Conservation (phyloP, 2,113 vertebrate genomes). For the Gasterosteus nipponicus region DNA sequence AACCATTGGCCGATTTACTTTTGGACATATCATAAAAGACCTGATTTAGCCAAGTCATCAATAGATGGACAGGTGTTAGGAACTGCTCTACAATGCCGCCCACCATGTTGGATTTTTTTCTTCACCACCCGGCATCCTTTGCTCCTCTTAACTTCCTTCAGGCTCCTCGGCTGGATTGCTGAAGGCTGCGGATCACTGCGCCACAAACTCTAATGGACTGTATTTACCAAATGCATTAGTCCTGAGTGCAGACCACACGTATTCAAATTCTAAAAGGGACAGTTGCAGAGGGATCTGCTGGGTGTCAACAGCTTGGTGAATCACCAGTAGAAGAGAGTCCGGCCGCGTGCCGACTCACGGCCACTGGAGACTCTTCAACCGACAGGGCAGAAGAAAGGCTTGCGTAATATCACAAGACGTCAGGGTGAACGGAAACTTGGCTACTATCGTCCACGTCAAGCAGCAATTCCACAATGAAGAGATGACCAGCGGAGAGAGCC, state of each 20-base stretch:
- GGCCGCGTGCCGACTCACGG: conserved; percentile 57
- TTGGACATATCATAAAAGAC: neutral
- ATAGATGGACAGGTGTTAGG: conserved; percentile 59
- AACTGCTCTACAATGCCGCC: conserved; percentile 63
- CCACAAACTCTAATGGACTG: conserved; percentile 67
- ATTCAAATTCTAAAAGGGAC: conserved; percentile 48
- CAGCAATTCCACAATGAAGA: neutral
- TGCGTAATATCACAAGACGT: conserved; percentile 29
- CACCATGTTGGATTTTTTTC: conserved; percentile 32
- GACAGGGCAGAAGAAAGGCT: conserved; percentile 26
- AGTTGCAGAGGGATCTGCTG: conserved; percentile 39
- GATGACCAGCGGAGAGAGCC: neutral
- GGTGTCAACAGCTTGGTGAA: conserved; percentile 67
- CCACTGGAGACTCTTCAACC: conserved; percentile 32
- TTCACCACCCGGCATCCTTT: conserved; percentile 30
- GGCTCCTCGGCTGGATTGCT: conserved; percentile 38
- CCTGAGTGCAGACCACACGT: conserved; percentile 66
- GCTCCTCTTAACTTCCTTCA: conserved; percentile 52
- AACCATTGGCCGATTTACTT: neutral
- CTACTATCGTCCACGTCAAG: neutral
- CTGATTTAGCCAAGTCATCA: conserved; percentile 33
- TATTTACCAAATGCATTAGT: conserved; percentile 79
- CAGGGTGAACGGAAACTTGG: neutral
- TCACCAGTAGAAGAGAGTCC: conserved; percentile 48
- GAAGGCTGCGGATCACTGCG: conserved; percentile 39